phyloP scores from a whole-genome alignment of 2,888 invertebrate genomes.

The Tineola bisselliella region DNA sequence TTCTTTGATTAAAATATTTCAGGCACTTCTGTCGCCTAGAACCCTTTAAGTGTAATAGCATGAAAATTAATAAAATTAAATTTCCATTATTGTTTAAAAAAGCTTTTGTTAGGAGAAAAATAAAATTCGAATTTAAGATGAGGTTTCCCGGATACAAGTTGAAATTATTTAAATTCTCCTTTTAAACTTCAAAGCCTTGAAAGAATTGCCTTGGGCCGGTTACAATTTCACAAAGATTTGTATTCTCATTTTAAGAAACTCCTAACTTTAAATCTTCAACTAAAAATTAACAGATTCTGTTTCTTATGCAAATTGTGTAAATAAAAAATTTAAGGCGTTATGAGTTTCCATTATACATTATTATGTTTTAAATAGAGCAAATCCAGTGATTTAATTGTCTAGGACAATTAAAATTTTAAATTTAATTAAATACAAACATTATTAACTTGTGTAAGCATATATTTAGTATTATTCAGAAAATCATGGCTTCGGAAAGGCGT shows the following conservation, averaged over 20 bases:
- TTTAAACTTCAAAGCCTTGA: conserved; percentile 16
- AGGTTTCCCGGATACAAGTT: conserved; percentile 8
- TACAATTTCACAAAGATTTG: conserved; percentile 8
- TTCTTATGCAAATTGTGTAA: conserved; percentile 2
- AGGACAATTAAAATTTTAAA: too few relatives aligned
- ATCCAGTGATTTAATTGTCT: too few relatives aligned
- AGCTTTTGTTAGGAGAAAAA: background rate
- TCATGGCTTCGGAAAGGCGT: too few relatives aligned
- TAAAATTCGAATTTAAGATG: background rate
- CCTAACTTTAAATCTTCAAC: background rate
- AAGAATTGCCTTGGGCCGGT: conserved; percentile 13
- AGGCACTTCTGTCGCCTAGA: background rate
- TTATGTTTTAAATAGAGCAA: too few relatives aligned
- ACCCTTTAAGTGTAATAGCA: background rate
- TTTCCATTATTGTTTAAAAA: background rate
- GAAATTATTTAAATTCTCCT: conserved; percentile 17
- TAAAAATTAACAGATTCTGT: background rate
- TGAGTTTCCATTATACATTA: too few relatives aligned
- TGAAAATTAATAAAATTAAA: background rate
- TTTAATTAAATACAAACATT: too few relatives aligned
- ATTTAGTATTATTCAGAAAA: too few relatives aligned
- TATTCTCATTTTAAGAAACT: background rate
- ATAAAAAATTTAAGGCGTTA: background rate
- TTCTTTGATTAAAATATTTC: too few relatives aligned
- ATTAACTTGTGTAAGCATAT: too few relatives aligned